Evolutionary conservation across 1,140 invertebrate genomes (phyloP), one percentile per base, ranked within the genome.

Genomic region (Camponotus vicinus): DNA sequence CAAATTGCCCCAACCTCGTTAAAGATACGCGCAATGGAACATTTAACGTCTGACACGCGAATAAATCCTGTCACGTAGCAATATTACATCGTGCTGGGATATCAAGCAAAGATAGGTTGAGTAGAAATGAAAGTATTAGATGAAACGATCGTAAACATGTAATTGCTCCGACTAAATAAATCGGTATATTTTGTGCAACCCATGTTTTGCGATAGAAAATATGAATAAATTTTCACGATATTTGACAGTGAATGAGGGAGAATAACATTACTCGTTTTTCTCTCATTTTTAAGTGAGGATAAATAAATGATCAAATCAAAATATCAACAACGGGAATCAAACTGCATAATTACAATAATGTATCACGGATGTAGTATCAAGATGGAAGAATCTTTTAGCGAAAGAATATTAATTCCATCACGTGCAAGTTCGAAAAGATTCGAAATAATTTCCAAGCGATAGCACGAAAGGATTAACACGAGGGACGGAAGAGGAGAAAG

Each of bases 21-120:
- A 73, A 73, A 83, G 79, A 83, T 83, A 75, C 13, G 69, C 79
- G 69, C 69, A 75, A 83, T 83, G 42, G 61, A 75, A 83, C 79
- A 75, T 83, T 83, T 75, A 75, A 83, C 32, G 57, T 83, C 57
- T 49, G 71, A 83, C 79, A 83, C 55, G 67, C 79, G 69, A 75
- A 75, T 83, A 75, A 83, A 83, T 83, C 55, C 79, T 63, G 55
- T 73, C 40, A 82, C 55, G 78, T 82, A 82, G 52, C 37, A 55
- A 82, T 40, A 13, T 73, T 61, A 82, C 37, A 27, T 73, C 37
- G 37, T 59, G 49, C 37, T 27, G 66, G 8, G 21, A 13, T 49
- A 83, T 34, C 69, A 61, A 71, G 45, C 27, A 15, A 49, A 73
- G 55, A 45, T 18, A 42, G 21, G 61, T 73, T 73, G 37, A 34